Percentiles rank a stretch among this genome's conserved stretches.
These are phyloP conservation scores for Leptatherina wallacei DNA, from an alignment of 2,797 vertebrate genomes.

Conservation along the genomic window DNA sequence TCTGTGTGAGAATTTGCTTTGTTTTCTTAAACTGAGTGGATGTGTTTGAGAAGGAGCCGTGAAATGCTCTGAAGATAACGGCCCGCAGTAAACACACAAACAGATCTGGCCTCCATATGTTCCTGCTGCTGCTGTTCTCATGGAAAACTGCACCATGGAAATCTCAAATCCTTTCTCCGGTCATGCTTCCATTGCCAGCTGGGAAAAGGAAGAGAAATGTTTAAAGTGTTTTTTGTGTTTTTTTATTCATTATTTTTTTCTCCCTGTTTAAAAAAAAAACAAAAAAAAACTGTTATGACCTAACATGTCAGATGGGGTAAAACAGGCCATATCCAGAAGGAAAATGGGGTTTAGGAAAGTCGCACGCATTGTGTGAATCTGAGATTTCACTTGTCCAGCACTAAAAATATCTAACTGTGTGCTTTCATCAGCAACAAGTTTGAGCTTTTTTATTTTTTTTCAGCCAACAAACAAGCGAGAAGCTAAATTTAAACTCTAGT, in stretches of 20 bases:
- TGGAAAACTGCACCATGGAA: conserved; percentile 41
- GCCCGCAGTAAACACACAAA: conserved; percentile 47
- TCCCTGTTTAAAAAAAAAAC: background rate
- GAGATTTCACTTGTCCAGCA: background rate
- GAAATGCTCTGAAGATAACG: conserved; percentile 36
- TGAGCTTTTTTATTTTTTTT: background rate
- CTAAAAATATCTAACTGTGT: background rate
- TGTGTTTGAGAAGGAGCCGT: conserved; percentile 33
- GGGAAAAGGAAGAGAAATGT: background rate
- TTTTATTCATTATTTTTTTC: background rate
- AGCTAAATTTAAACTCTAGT: conserved; percentile 61
- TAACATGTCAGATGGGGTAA: background rate
- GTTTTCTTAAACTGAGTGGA: conserved; percentile 15
- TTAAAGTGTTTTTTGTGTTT: background rate
- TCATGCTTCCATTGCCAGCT: conserved; percentile 25
- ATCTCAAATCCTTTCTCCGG: conserved; percentile 43
- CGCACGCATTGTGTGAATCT: background rate
- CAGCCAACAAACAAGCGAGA: conserved; percentile 41
- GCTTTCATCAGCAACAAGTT: background rate
- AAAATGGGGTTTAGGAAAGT: background rate
- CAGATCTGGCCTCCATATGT: conserved; percentile 20
- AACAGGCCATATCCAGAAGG: background rate
- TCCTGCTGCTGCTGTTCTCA: conserved; percentile 12
- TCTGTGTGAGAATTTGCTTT: conserved; percentile 2
- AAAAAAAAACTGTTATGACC: background rate